Percentiles rank a stretch among this genome's conserved stretches.
phyloP scores from a whole-genome alignment of 2,888 invertebrate species.

The Microctonus brassicae region DNA sequence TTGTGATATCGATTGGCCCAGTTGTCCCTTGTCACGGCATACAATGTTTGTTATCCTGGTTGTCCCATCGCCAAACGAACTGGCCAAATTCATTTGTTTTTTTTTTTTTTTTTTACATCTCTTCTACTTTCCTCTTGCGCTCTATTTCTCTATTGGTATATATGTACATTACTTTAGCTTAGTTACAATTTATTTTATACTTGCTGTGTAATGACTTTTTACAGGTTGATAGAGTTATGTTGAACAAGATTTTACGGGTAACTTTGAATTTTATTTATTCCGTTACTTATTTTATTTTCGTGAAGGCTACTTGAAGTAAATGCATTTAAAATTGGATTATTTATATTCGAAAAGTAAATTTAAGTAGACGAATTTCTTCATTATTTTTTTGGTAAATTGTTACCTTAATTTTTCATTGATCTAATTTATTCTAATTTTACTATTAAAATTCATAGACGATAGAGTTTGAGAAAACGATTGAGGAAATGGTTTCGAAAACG shows the following conservation, averaged over 20 bases:
- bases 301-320: too few species aligned
- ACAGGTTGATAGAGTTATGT: constrained; percentile 25
- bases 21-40: constrained; percentile 62
- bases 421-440: too few species aligned
- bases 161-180: not conserved
- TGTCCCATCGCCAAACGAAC: constrained; percentile 52
- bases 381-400: too few species aligned
- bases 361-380: too few species aligned
- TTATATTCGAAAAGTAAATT: too few species aligned
- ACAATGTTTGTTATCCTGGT: constrained; percentile 30
- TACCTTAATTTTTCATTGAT: too few species aligned
- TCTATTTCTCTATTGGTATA: not conserved
- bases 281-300: not conserved
- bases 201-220: constrained; percentile 30
- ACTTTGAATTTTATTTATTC: not conserved
- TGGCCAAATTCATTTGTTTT: constrained; percentile 25
- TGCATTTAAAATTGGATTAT: too few species aligned
- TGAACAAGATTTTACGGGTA: not conserved
- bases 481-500: too few species aligned
- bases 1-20: constrained; percentile 64
- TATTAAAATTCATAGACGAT: too few species aligned
- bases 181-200: constrained; percentile 34
- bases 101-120: constrained; percentile 30
- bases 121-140: constrained; percentile 17
- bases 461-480: too few species aligned